Evolutionary conservation across 92 coral and sea anemone genomes (phyloP).

Genomic region (Paragorgia papillata): DNA sequence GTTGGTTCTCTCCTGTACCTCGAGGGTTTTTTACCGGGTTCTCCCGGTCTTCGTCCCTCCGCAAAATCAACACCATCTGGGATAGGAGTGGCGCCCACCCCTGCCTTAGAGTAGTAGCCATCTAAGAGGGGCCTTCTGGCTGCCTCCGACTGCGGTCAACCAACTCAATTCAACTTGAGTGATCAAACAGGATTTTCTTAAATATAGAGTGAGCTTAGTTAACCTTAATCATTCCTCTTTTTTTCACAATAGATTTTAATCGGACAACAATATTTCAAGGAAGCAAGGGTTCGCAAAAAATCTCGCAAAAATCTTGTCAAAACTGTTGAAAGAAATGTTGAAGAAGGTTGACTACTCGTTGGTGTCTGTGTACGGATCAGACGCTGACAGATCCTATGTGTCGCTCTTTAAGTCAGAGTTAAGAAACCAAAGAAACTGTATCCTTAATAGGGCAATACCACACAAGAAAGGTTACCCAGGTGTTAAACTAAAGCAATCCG

Average conservation of each 20-base stretch:
- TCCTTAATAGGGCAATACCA: not conserved
- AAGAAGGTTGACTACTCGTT: not conserved
- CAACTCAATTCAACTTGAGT: too few relatives aligned
- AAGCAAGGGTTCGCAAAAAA: not conserved
- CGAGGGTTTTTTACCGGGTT: too few relatives aligned
- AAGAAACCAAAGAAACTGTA: not conserved
- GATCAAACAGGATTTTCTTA: too few relatives aligned
- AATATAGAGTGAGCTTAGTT: too few relatives aligned
- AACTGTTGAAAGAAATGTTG: not conserved
- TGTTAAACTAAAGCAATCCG: not conserved
- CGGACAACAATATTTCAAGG: not conserved
- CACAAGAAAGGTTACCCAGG: not conserved
- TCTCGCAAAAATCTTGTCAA: not conserved
- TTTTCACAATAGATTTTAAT: not conserved
- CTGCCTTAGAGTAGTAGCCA: too few relatives aligned
- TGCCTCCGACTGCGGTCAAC: too few relatives aligned
- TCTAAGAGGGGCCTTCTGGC: too few relatives aligned
- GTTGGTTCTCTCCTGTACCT: too few relatives aligned
- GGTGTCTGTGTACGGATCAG: not conserved
- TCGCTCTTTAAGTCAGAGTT: not conserved
- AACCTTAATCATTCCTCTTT: too few relatives aligned
- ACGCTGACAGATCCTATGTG: not conserved
- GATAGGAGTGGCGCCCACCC: too few relatives aligned
- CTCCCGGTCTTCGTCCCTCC: too few relatives aligned
- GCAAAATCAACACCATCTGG: too few relatives aligned